Conservation (phyloP, 2,797 vertebrate genomes). For the Lacerta bilineata region DNA sequence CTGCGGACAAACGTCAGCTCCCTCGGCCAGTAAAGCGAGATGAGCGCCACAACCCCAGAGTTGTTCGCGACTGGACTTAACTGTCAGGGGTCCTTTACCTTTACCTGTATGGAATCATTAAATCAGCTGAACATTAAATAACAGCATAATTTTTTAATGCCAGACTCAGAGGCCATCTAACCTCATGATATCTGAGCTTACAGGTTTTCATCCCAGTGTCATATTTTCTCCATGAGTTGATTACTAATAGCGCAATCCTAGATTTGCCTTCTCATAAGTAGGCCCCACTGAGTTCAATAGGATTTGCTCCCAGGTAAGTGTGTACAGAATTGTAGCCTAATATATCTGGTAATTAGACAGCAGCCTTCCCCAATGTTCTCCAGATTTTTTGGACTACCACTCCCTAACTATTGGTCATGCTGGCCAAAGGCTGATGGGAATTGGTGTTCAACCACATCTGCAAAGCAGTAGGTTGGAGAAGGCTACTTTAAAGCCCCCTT, state of each 20-base stretch:
- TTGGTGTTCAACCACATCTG: too few relatives aligned
- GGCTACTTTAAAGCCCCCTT: neutral
- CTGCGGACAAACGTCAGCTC: too few relatives aligned
- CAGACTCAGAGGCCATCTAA: neutral
- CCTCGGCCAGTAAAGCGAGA: too few relatives aligned
- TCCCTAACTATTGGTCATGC: too few relatives aligned
- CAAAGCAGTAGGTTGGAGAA: too few relatives aligned
- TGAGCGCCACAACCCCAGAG: too few relatives aligned
- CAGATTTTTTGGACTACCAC: too few relatives aligned
- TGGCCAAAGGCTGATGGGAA: too few relatives aligned
- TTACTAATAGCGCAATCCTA: neutral
- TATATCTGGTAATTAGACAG: neutral
- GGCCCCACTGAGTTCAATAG: neutral
- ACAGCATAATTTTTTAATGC: neutral
- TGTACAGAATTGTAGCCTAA: neutral
- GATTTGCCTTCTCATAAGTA: neutral
- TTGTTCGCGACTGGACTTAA: too few relatives aligned
- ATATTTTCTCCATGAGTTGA: neutral
- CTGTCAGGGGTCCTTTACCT: too few relatives aligned
- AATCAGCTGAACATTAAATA: constrained; percentile 1
- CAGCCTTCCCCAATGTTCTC: too few relatives aligned
- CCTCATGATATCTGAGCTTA: neutral
- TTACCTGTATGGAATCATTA: neutral
- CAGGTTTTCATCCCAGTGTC: neutral
- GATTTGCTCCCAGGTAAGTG: neutral